phyloP scores from a whole-genome alignment of 2,888 invertebrate species.

The Plebejus anna region DNA sequence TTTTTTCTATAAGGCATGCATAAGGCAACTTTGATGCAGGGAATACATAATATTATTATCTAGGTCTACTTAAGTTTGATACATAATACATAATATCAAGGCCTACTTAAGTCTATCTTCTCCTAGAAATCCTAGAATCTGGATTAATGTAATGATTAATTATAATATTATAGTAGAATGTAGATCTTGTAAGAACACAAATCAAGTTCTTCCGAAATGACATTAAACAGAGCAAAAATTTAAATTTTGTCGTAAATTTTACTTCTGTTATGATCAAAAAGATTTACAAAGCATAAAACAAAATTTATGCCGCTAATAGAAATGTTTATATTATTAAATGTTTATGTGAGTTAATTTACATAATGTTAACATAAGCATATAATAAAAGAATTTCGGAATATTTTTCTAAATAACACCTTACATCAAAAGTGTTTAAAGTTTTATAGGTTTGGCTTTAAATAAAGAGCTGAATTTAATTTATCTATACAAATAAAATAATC shows the following conservation, averaged over 20 bases:
- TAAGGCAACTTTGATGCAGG: no score
- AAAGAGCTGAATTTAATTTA: neutral
- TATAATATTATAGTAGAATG: no score
- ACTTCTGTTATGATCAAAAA: conserved; percentile 1
- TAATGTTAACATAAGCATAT: conserved; percentile 8
- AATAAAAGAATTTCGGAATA: conserved; percentile 11
- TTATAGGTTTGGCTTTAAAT: neutral
- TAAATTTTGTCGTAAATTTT: neutral
- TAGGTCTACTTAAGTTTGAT: no score
- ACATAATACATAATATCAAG: no score
- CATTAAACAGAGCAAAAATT: neutral
- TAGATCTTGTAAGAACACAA: neutral
- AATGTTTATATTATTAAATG: conserved; percentile 12
- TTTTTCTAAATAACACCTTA: neutral
- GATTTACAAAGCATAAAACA: conserved; percentile 1
- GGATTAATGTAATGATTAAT: no score
- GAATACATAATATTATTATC: no score
- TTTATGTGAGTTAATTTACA: conserved; percentile 9
- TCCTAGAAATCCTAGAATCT: no score
- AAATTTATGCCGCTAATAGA: conserved; percentile 2
- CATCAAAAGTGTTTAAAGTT: conserved; percentile 9
- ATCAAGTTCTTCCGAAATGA: neutral
- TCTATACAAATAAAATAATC: conserved; percentile 8
- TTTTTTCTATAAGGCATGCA: no score
- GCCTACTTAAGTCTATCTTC: no score